Percentiles rank a stretch among this genome's conserved stretches.
These are phyloP conservation scores for Athalia rosae DNA, from an alignment of 2,888 invertebrate species.

Conservation along the genomic window DNA sequence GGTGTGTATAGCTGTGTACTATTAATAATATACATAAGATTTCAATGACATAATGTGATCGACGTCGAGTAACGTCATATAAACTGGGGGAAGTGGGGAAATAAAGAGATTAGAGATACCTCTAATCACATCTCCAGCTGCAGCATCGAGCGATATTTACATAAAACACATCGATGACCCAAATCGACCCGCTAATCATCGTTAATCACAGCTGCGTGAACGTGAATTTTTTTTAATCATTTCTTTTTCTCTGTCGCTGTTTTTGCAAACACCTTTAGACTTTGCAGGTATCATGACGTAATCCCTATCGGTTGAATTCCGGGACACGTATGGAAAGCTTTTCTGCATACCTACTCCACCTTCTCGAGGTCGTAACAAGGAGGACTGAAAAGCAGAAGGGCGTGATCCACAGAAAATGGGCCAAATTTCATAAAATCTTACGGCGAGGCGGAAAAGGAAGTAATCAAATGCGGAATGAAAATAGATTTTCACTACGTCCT, in stretches of 20 bases:
- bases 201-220: not conserved
- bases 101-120: not conserved
- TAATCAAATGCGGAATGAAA: too few species aligned
- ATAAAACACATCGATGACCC: not conserved
- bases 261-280: constrained; percentile 17
- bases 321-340: too few species aligned
- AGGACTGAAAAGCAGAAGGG: too few species aligned
- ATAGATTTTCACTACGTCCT: too few species aligned
- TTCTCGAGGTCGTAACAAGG: too few species aligned
- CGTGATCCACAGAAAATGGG: too few species aligned
- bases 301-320: too few species aligned
- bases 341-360: too few species aligned
- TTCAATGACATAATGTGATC: not conserved
- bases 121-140: not conserved
- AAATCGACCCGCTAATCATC: not conserved
- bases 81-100: not conserved
- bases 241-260: not conserved
- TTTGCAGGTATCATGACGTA: too few species aligned
- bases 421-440: too few species aligned
- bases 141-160: not conserved
- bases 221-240: not conserved
- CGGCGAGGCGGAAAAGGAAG: too few species aligned
- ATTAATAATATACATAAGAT: not conserved
- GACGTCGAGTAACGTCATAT: not conserved
- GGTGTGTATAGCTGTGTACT: too few species aligned